Conservation (phyloP, 2,888 invertebrate genomes). For the Bembecia ichneumoniformis region DNA sequence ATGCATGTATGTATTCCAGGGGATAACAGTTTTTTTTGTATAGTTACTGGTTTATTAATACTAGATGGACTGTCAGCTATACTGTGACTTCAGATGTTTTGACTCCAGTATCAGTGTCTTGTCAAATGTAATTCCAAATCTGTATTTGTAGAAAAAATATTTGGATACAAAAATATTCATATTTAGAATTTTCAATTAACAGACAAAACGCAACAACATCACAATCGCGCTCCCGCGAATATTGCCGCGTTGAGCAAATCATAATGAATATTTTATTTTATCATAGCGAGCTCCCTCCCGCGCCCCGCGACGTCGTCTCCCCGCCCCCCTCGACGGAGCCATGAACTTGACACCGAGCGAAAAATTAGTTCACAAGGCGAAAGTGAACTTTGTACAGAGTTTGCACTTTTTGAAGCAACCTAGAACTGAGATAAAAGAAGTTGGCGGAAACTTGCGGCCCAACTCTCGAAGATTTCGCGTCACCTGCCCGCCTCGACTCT, state of each 20-base stretch:
- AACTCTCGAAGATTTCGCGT: not conserved
- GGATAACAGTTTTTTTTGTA: too few relatives aligned
- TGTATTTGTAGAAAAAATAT: too few relatives aligned
- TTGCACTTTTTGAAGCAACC: conserved; percentile 67
- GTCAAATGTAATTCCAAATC: too few relatives aligned
- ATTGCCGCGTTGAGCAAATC: conserved; percentile 62
- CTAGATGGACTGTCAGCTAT: too few relatives aligned
- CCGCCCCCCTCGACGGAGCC: conserved; percentile 33
- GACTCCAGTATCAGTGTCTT: too few relatives aligned
- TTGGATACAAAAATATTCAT: not conserved
- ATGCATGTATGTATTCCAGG: too few relatives aligned
- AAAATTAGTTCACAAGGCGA: conserved; percentile 72
- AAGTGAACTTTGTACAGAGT: conserved; percentile 69
- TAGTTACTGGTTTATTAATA: too few relatives aligned
- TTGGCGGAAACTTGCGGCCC: conserved; percentile 19
- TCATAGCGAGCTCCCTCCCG: conserved; percentile 42
- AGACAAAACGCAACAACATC: conserved; percentile 12
- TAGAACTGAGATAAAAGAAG: conserved; percentile 65
- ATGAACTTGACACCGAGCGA: conserved; percentile 71
- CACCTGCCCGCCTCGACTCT: not conserved
- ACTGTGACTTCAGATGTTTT: too few relatives aligned
- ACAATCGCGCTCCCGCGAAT: conserved; percentile 36
- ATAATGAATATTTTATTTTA: conserved; percentile 73
- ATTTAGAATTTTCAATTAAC: conserved; percentile 19
- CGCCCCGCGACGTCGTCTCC: conserved; percentile 18